A percentile compares a stretch with the other conserved stretches of the same genome.
These are phyloP conservation scores for Lycodopsis pacificus DNA, from an alignment of 2,797 vertebrate genomes.

Conservation along the genomic window DNA sequence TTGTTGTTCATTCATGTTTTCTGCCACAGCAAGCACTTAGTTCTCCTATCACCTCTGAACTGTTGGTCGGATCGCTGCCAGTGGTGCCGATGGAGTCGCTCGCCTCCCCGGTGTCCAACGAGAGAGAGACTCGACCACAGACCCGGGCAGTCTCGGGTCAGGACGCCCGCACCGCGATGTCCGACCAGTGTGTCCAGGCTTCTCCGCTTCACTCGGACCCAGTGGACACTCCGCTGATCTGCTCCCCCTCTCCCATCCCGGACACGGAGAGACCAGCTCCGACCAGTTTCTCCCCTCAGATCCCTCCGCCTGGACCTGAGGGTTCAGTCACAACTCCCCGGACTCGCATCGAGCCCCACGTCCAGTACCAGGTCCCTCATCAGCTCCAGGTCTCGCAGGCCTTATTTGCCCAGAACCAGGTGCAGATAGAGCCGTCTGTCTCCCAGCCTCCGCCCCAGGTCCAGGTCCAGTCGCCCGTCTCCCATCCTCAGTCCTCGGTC, in stretches of 20 bases:
- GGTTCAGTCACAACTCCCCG: constrained; percentile 36
- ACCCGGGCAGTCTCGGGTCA: constrained; percentile 41
- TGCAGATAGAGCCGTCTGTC: constrained; percentile 32
- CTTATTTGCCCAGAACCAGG: constrained; percentile 51
- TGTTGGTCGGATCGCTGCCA: constrained; percentile 68
- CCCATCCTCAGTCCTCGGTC: constrained; percentile 36
- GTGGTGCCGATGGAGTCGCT: constrained; percentile 71
- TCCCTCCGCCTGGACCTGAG: constrained; percentile 38
- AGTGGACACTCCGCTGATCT: constrained; percentile 52
- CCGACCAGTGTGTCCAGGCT: constrained; percentile 58
- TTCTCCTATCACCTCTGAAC: constrained; percentile 69
- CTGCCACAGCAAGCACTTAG: constrained; percentile 76
- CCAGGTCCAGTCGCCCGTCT: constrained; percentile 11
- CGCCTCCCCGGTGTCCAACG: constrained; percentile 61
- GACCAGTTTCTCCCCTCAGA: constrained; percentile 56
- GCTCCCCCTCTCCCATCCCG: constrained; percentile 68
- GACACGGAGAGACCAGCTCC: constrained; percentile 50
- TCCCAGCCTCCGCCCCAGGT: constrained; percentile 33
- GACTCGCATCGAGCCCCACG: constrained; percentile 29
- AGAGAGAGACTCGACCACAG: constrained; percentile 58
- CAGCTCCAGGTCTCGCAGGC: constrained; percentile 62
- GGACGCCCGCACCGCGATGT: constrained; percentile 49
- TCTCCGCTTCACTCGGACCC: constrained; percentile 70
- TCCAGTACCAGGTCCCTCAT: constrained; percentile 46
- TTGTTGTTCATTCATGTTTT: constrained; percentile 13